These are phyloP conservation scores for Armadillidium nasatum DNA, from an alignment of 1,140 invertebrate species.

Conservation along the genomic window DNA sequence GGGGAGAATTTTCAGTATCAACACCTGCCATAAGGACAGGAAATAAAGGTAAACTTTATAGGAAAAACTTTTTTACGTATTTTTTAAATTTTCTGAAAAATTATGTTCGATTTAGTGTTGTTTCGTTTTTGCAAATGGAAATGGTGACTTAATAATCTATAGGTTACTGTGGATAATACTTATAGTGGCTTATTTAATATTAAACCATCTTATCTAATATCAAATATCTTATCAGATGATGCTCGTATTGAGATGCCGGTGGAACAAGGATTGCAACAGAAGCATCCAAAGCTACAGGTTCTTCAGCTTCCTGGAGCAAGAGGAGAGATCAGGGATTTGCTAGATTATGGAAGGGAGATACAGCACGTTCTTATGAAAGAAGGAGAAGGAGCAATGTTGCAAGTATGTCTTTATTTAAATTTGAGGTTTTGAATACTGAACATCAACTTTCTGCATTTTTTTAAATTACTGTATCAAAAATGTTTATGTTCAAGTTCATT, in stretches of 20 bases:
- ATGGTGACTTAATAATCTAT: too few relatives aligned
- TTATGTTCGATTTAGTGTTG: too few relatives aligned
- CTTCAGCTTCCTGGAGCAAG: conserved; percentile 75
- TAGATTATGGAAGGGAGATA: neutral
- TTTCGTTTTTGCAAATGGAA: too few relatives aligned
- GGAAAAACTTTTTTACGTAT: too few relatives aligned
- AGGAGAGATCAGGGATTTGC: conserved; percentile 56
- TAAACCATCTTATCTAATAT: too few relatives aligned
- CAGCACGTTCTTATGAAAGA: neutral
- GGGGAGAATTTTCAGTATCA: conserved; percentile 56
- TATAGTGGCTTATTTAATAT: too few relatives aligned
- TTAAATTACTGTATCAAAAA: too few relatives aligned
- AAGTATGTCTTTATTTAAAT: neutral
- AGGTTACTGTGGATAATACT: too few relatives aligned
- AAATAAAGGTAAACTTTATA: neutral
- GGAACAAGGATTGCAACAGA: conserved; percentile 14
- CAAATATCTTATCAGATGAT: neutral
- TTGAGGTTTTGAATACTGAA: too few relatives aligned
- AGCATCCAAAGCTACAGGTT: conserved; percentile 55
- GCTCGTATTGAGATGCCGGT: neutral
- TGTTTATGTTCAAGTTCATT: too few relatives aligned
- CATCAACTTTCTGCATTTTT: too few relatives aligned
- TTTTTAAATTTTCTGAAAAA: too few relatives aligned
- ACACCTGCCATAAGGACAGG: conserved; percentile 21
- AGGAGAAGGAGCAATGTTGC: neutral